Percentiles rank a stretch among this genome's conserved stretches.
These are phyloP conservation scores for Esperia sulphurella DNA, from an alignment of 2,888 invertebrate genomes.

Conservation along the genomic window DNA sequence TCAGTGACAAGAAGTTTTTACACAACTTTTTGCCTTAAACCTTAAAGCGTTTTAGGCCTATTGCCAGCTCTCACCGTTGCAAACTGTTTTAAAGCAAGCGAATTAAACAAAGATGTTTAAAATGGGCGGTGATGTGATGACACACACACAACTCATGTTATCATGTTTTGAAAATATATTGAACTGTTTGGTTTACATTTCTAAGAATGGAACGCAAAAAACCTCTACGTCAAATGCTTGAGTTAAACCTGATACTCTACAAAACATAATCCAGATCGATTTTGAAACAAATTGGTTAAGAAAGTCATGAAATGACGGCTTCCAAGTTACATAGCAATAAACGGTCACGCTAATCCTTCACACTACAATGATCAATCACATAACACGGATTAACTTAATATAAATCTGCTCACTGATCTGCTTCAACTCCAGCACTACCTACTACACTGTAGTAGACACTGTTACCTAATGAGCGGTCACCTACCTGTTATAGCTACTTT, in stretches of 20 bases:
- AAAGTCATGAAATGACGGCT: slow-evolving; percentile 26
- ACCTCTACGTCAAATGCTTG: slow-evolving; percentile 17
- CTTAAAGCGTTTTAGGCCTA: slow-evolving; percentile 14
- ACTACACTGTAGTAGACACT: too few species aligned
- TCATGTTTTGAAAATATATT: slow-evolving; percentile 31
- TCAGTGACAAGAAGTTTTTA: slow-evolving; percentile 6
- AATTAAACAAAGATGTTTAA: slow-evolving; percentile 12
- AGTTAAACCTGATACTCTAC: slow-evolving; percentile 7
- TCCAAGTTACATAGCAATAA: slow-evolving; percentile 17
- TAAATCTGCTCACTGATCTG: slow-evolving; percentile 14
- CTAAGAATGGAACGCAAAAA: slow-evolving; percentile 25
- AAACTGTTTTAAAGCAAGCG: slow-evolving; percentile 16
- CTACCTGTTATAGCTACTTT: not conserved
- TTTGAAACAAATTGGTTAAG: slow-evolving; percentile 22
- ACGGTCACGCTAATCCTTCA: slow-evolving; percentile 21
- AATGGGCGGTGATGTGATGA: slow-evolving; percentile 25
- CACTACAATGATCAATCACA: slow-evolving; percentile 11
- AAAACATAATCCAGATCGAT: slow-evolving; percentile 14
- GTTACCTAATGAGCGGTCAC: too few species aligned
- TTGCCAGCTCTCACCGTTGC: slow-evolving; percentile 17
- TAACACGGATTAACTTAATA: slow-evolving; percentile 22
- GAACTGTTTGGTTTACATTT: slow-evolving; percentile 17
- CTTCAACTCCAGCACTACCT: not conserved
- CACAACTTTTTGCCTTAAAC: slow-evolving; percentile 12
- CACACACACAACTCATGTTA: slow-evolving; percentile 24